Base-by-base conservation (phyloP, 2,888 invertebrate species). In the Drosophila macrospina region DNA sequence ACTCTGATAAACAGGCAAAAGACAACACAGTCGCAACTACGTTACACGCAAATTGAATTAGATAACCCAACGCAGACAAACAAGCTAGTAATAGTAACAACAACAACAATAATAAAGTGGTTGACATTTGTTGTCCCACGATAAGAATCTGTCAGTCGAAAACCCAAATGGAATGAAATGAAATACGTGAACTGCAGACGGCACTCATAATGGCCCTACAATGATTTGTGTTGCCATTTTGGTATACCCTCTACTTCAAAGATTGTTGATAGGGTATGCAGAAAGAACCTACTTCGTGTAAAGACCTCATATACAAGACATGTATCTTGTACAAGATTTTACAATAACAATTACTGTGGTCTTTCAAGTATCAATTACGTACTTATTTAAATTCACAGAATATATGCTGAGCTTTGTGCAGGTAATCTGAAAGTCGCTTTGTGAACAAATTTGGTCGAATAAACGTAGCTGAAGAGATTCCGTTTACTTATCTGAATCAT, bases 1-100 rank as follows among this genome's bases (percentile, higher is more conserved):
- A 44, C 41, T 39, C 55, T 79, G 88, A 83, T 83, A 88, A 82
- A 47, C 52, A 42, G 11, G 39, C 16, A 57, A 39, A 48, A 61
- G 36, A 60, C 34, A 44, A 39, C 37, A 32, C 47, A 47, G 36
- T 2, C n/a, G 32, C 16, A 48, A 56, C 55, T 50, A 66, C 41
- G 55, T 56, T 71, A 78, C 64, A 72, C 69, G 69, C 66, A 83
- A 83, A 83, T 83, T 83, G 51, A 88, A 84, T 88, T 83, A 83
- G 88, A 83, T 83, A 83, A 86, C 75, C 50, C 52, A 60, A 37
- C n/a, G 39, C 32, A 15, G 39, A 16, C 56, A 74, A 59, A 68
- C 36, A 15, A 24, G 42, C 24, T 15, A 13, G 60, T 50, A 50
- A 41, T 20, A 54, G 13, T 13, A 44, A 36, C 42, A 34, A 36